A percentile compares a stretch with the other conserved stretches of the same genome.
phyloP scores from a whole-genome alignment of 2,888 invertebrate genomes.

The Rhagonycha lutea region DNA sequence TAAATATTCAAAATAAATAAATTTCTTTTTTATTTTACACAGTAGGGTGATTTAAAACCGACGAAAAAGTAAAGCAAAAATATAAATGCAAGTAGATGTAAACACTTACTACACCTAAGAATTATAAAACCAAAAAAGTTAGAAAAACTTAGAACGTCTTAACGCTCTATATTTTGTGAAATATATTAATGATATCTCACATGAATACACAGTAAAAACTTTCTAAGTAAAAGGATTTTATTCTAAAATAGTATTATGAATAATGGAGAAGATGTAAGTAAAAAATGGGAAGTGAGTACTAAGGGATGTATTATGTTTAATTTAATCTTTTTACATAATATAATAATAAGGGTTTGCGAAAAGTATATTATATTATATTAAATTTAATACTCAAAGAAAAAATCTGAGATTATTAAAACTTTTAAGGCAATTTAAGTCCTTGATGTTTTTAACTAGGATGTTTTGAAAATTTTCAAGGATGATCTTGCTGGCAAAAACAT shows the following conservation, averaged over 20 bases:
- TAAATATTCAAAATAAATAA: not conserved
- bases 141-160: not conserved
- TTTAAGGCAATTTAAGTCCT: not conserved
- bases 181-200: not conserved
- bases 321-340: not conserved
- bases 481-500: not conserved
- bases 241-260: not conserved
- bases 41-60: not conserved
- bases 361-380: not conserved
- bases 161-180: not conserved
- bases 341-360: not conserved
- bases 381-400: not conserved
- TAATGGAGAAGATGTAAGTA: not conserved
- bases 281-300: not conserved
- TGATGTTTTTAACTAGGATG: not conserved
- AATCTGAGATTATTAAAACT: not conserved
- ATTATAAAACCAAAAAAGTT: not conserved
- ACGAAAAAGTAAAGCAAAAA: not conserved
- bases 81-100: not conserved
- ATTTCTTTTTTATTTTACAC: not conserved
- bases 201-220: not conserved
- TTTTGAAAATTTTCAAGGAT: not conserved
- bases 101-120: not conserved
- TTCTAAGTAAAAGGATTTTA: not conserved
- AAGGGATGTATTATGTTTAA: not conserved